Evolutionary conservation across 2,888 invertebrate genomes (phyloP), one percentile per base, ranked within the genome.

Genomic region (Pandemis cinnamomeana): DNA sequence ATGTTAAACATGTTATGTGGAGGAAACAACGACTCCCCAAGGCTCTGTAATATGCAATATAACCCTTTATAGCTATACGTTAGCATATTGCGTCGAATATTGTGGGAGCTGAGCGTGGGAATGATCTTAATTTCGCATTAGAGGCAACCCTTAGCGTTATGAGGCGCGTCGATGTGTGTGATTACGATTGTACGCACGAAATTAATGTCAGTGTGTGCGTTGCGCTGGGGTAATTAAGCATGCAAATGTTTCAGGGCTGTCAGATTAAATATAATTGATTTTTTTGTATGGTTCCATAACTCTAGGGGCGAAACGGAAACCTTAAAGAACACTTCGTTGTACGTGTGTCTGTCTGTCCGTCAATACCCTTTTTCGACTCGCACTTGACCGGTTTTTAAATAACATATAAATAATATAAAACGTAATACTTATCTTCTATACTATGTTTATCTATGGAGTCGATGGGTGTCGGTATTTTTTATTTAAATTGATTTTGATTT

Each of bases 71-170:
- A 20, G 48, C 27, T 66, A 41, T 53, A 67, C 41, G 53, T 67
- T 67, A 51, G 67, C 67, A 67, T 67, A 67, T 67, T 67, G 51
- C 11, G 41, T 13, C 1, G 66, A n/a, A 66, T 66, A 51, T 51
- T 51, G 66, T 51, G 51, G 66, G 48, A 51, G 36, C 20, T 10
- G 20, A 20, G 20, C 20, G 55, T 20, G 67, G 41, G 53, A 53
- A 67, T 67, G 53, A 36, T 67, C 67, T 67, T 67, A 41, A 67
- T 67, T 67, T 53, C 27, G 41, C 67, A 48, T 67, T 67, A 67
- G 67, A 15, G 67, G 53, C 53, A 67, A 67, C 67, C 67, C 67
- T 67, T 15, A 67, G 36, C 13, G 67, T 53, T 67, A 67, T 67
- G 67, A 67, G 51, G 13, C 11, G 67, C 67, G 36, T 53, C 41